A percentile compares a stretch with the other conserved stretches of the same genome.
phyloP scores from a whole-genome alignment of 2,888 invertebrate genomes.

The Watsonalla binaria region DNA sequence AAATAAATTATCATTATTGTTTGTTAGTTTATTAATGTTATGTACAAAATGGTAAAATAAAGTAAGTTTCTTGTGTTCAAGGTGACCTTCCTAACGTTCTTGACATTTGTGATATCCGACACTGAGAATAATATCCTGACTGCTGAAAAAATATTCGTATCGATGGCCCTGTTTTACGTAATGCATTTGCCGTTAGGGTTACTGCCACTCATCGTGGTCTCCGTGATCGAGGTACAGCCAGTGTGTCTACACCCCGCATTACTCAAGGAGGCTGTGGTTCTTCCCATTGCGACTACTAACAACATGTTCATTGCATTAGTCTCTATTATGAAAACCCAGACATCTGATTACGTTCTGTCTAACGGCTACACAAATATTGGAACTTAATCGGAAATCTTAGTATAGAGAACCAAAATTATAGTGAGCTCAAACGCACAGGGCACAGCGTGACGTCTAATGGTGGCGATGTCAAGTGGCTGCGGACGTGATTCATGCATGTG shows the following conservation, averaged over 20 bases:
- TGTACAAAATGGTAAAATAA: too few relatives aligned
- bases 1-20: too few relatives aligned
- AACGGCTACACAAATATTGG: not conserved
- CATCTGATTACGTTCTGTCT: constrained; percentile 19
- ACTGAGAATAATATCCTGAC: constrained; percentile 85
- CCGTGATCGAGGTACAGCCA: constrained; percentile 84
- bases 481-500: not conserved
- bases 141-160: constrained; percentile 90
- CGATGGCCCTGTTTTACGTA: constrained; percentile 91
- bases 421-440: not conserved
- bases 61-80: constrained; percentile 55
- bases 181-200: constrained; percentile 91
- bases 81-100: constrained; percentile 91
- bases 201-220: constrained; percentile 87
- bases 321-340: constrained; percentile 7
- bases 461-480: not conserved
- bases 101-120: constrained; percentile 85
- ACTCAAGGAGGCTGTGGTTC: constrained; percentile 56
- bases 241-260: constrained; percentile 22
- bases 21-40: too few relatives aligned
- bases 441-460: not conserved
- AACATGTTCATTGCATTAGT: constrained; percentile 9
- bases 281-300: constrained; percentile 49
- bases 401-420: not conserved
- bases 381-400: not conserved